Conservation (phyloP, 1,140 invertebrate genomes). For the Leptestheria dahalacensis region DNA sequence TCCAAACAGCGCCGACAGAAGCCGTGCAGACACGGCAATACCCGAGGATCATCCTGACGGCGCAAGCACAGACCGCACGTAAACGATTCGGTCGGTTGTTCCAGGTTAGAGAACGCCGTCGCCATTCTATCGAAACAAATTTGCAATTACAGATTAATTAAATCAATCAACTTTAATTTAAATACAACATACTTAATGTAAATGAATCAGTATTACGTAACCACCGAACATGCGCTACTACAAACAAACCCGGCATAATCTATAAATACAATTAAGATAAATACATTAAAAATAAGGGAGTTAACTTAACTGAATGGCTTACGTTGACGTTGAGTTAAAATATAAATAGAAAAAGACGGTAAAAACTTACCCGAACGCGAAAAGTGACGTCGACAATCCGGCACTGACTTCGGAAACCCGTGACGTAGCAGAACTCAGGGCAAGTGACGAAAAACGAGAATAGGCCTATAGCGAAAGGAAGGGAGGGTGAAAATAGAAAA, state of each 20-base stretch:
- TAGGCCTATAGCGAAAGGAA: not conserved
- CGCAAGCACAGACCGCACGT: slow-evolving; percentile 28
- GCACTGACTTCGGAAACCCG: not conserved
- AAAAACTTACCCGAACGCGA: not conserved
- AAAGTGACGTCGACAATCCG: not conserved
- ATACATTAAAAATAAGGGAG: no score
- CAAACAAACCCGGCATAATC: no score
- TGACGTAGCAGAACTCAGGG: not conserved
- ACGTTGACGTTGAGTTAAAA: no score
- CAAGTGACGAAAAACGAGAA: not conserved
- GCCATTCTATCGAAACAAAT: slow-evolving; percentile 23
- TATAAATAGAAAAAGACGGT: no score
- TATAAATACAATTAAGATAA: no score
- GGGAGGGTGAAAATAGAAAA: no score
- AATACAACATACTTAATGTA: no score
- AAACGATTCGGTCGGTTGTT: slow-evolving; percentile 9
- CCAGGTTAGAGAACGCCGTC: slow-evolving; percentile 19
- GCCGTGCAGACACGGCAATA: slow-evolving; percentile 34
- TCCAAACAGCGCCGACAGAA: slow-evolving; percentile 33
- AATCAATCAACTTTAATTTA: no score
- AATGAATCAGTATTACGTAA: no score
- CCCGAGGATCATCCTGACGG: slow-evolving; percentile 28
- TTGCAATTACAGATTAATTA: no score
- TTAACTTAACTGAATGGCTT: no score
- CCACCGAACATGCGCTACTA: no score